Percentiles rank a stretch among this genome's conserved stretches.
These are phyloP conservation scores for Pherbina coryleti DNA, from an alignment of 2,888 invertebrate genomes.

Conservation along the genomic window DNA sequence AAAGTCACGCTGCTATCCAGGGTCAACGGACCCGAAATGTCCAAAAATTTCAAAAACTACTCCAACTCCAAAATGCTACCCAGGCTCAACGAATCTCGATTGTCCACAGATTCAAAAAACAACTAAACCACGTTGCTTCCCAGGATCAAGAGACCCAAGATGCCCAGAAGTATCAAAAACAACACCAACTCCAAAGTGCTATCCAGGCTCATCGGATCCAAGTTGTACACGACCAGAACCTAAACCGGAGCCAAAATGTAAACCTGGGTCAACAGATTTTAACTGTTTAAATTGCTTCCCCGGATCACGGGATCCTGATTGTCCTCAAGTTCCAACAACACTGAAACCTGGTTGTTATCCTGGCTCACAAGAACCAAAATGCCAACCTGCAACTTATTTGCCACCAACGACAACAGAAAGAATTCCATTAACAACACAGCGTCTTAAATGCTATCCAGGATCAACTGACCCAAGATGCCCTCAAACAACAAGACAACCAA, in stretches of 20 bases:
- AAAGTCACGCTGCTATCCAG: slow-evolving; percentile 32
- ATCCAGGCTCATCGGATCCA: slow-evolving; percentile 45
- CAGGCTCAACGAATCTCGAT: slow-evolving; percentile 39
- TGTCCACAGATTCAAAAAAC: slow-evolving; percentile 45
- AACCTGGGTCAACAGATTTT: too few species aligned
- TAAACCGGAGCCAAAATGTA: neutral
- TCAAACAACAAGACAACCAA: slow-evolving; percentile 53
- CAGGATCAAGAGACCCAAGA: slow-evolving; percentile 44
- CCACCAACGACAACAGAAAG: slow-evolving; percentile 43
- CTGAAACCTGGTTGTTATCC: neutral
- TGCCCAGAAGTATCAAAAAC: slow-evolving; percentile 58
- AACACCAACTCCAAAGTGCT: slow-evolving; percentile 48
- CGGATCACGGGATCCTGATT: neutral
- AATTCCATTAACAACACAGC: slow-evolving; percentile 37
- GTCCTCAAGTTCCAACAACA: neutral
- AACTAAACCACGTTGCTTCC: slow-evolving; percentile 36
- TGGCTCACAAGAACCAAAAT: slow-evolving; percentile 64
- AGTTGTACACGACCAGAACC: slow-evolving; percentile 44
- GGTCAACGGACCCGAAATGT: slow-evolving; percentile 40
- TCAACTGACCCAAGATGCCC: slow-evolving; percentile 55
- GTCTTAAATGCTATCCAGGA: slow-evolving; percentile 60
- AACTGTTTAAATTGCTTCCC: neutral
- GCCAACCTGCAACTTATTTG: slow-evolving; percentile 54
- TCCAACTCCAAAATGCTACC: neutral
- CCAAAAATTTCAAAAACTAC: neutral